phyloP scores from a whole-genome alignment of 2,888 invertebrate species.

The Tetramorium bicarinatum region DNA sequence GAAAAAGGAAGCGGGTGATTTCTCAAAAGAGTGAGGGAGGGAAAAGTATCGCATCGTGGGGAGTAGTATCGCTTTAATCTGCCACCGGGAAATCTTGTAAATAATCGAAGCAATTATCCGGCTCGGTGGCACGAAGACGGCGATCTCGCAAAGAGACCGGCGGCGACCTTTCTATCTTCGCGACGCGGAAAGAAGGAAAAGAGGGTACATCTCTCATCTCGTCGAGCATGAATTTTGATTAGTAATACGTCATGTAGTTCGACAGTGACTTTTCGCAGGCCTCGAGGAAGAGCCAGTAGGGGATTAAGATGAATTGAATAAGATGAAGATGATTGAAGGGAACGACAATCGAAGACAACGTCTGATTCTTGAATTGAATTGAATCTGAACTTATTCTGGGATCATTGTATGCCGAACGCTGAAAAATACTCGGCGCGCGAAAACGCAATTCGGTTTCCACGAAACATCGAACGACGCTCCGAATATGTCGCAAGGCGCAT shows the following conservation, averaged over 20 bases:
- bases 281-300: not conserved
- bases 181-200: conserved; percentile 20
- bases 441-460: not conserved
- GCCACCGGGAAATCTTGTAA: conserved; percentile 74
- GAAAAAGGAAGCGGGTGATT: conserved; percentile 50
- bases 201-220: conserved; percentile 60
- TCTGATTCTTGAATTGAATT: no score
- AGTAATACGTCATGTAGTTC: conserved; percentile 60
- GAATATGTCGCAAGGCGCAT: conserved; percentile 18
- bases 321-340: no score
- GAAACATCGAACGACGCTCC: conserved; percentile 23
- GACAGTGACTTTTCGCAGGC: not conserved
- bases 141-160: conserved; percentile 39
- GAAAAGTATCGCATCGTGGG: conserved; percentile 48
- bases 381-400: not conserved
- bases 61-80: conserved; percentile 72
- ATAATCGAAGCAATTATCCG: conserved; percentile 77
- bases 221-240: conserved; percentile 68
- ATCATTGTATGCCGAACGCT: not conserved
- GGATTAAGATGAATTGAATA: no score
- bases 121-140: conserved; percentile 54
- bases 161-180: conserved; percentile 32
- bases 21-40: conserved; percentile 46
- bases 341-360: not conserved
- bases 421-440: not conserved